Conservation (phyloP, 2,888 invertebrate species). For the Julus scandinavius region DNA sequence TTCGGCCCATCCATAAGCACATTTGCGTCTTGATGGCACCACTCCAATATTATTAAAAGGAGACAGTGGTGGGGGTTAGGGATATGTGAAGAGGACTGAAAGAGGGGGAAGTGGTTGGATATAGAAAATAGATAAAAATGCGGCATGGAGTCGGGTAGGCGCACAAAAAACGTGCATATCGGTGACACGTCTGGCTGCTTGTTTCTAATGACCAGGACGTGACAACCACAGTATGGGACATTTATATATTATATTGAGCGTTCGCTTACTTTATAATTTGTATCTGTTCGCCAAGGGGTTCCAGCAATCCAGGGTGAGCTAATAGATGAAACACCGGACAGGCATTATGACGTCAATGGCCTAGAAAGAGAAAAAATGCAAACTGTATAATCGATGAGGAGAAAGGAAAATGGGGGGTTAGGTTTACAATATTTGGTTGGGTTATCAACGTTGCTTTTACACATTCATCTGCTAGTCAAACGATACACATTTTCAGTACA, state of each 20-base stretch:
- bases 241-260: conserved; percentile 4
- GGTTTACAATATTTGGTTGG: too few species aligned
- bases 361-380: too few species aligned
- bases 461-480: too few species aligned
- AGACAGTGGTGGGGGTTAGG: neutral
- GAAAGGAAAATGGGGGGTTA: too few species aligned
- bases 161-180: neutral
- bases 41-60: conserved; percentile 15
- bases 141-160: conserved; percentile 4
- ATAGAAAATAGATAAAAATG: conserved; percentile 36
- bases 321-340: neutral
- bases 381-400: too few species aligned
- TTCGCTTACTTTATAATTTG: conserved; percentile 21
- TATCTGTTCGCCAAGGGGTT: neutral
- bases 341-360: too few species aligned
- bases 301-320: neutral
- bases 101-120: neutral
- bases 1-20: neutral
- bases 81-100: too few species aligned
- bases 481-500: too few species aligned
- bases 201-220: conserved; percentile 34
- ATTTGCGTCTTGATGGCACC: conserved; percentile 35
- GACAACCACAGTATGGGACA: conserved; percentile 14
- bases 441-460: too few species aligned
- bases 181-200: conserved; percentile 25